Evolutionary conservation across 2,888 invertebrate genomes (phyloP), one percentile per base, ranked within the genome.

Genomic region (Orthosia cruda): DNA sequence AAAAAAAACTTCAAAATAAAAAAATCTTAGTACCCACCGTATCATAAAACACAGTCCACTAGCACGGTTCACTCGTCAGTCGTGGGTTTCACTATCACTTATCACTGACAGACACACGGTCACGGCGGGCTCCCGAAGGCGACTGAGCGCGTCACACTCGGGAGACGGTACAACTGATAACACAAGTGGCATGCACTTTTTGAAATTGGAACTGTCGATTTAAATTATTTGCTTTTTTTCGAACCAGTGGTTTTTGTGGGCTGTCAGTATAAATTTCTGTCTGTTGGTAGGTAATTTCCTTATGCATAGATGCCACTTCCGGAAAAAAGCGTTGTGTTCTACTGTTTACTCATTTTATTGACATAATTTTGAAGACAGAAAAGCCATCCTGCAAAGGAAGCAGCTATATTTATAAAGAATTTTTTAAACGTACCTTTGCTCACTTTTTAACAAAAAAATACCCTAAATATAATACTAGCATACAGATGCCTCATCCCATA

Each of bases 41-140:
- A 40, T 62, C 15, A 50, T 54, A 63, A 76, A 80, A 73, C 67
- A 86, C 88, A 71, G 70, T 66, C 55, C 82, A 84, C 81, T 79
- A 86, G 69, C 83, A 86, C 88, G 70, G 72, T 77, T 49, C 87
- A 87, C 88, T 88, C 88, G 84, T 20, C 16, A 16, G 16, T 26
- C 69, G 75, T 65, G 63, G 66, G 59, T 85, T 82, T 67, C 86
- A 85, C 80, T 74, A 72, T 73, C 83, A 85, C 84, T 84, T 67
- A 77, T 81, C 88, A 88, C 77, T 80, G 66, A 74, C 79, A 72
- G 80, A 87, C 80, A 89, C 92, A 90, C 91, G 89, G 89, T 87
- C 90, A 89, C 90, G 88, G 74, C 91, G 91, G 85, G 86, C 84
- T 93, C 95, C 92, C 89, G 92, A 88, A 90, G 92, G 90, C 92